Evolutionary conservation across 2,113 vertebrate species (phyloP), one percentile per base, ranked within the genome.

Genomic region (Gasterosteus nipponicus): DNA sequence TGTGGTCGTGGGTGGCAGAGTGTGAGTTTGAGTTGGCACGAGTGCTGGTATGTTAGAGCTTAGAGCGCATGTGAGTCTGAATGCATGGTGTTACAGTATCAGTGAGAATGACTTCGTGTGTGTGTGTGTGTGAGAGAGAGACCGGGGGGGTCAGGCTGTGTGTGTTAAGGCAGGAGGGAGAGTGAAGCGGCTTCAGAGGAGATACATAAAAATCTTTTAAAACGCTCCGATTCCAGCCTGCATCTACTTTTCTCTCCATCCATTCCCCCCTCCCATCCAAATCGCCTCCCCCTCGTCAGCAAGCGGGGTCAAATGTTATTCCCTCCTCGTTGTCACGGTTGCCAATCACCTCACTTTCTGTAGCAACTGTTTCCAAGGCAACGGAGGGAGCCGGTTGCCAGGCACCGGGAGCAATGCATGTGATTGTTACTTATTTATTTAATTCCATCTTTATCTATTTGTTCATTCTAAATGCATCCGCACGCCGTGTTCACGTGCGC

Each of bases 331-430:
- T 92, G 92, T 93, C 91, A 92, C 90, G 93, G 92, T 94, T 95
- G 94, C 93, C 94, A 96, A 93, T 95, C 95, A 95, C 77, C 82
- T 89, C 91, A 90, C 83, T 93, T 94, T 93, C 92, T 92, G 86
- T 92, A 93, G 95, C 92, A 96, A 95, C 93, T 86, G 94, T 94
- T 94, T 91, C 94, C 94, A 90, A 72, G 92, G 92, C 90, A 93
- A 94, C 94, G 89, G 78, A 91, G 92, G 85, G 91, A 93, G 93
- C 89, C 82, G 89, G 93, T 94, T 94, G 94, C 94, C 93, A 94
- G 91, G 94, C 94, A 94, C 93, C 93, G 78, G 92, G 93, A 93
- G 93, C 93, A 92, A 94, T 92, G 93, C 91, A 92, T 91, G 92
- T 84, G 92, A 94, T 92, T 92, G 91, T 92, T 93, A 90, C 86